These are phyloP conservation scores for Mirza zaza DNA, from an alignment of 2,113 vertebrate genomes.

Conservation along the genomic window DNA sequence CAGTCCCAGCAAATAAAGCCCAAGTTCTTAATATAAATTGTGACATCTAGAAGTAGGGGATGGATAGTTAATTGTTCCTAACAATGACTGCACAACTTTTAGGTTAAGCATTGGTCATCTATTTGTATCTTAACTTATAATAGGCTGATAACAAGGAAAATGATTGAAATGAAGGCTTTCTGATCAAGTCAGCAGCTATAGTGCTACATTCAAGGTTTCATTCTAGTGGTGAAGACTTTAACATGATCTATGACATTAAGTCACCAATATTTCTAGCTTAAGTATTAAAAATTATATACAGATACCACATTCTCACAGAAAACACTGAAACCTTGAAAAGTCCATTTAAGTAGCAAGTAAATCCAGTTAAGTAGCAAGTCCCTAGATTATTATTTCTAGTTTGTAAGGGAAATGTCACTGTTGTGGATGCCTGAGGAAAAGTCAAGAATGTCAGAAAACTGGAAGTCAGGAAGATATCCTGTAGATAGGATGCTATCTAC, in stretches of 20 bases:
- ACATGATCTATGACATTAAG: neutral
- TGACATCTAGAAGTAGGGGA: neutral
- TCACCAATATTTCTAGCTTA: neutral
- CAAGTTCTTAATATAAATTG: neutral
- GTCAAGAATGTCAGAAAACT: neutral
- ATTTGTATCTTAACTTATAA: neutral
- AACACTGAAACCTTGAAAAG: neutral
- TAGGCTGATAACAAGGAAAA: neutral
- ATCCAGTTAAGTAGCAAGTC: neutral
- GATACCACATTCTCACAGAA: neutral
- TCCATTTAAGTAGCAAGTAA: no score
- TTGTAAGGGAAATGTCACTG: neutral
- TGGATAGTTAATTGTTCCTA: neutral
- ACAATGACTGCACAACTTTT: neutral
- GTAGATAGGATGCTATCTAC: no score
- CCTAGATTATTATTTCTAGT: neutral
- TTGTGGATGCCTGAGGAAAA: neutral
- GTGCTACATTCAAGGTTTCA: constrained; percentile 21
- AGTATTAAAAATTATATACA: neutral
- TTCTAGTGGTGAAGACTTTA: neutral
- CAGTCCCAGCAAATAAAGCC: neutral
- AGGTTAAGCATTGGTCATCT: neutral
- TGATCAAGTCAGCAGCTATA: neutral
- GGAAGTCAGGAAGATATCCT: neutral
- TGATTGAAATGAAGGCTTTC: neutral